Evolutionary conservation across 2,113 vertebrate species (phyloP).

Genomic region (Etheostoma cragini): DNA sequence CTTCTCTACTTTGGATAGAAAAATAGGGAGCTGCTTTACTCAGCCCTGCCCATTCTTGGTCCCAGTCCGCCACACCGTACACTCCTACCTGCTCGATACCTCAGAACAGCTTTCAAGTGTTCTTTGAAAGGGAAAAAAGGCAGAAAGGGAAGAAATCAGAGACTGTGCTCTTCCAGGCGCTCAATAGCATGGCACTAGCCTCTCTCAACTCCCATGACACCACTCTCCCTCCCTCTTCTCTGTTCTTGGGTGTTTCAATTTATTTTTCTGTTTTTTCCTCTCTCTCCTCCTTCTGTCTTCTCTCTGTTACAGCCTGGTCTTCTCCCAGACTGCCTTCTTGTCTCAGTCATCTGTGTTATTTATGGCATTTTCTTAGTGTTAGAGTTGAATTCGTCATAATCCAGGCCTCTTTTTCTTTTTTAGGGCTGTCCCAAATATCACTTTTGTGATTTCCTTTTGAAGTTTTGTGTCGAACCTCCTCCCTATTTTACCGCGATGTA

Average conservation of each 20-base stretch:
- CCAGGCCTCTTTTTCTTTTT: conserved; percentile 14
- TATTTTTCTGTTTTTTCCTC: conserved; percentile 75
- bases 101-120: conserved; percentile 92
- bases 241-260: conserved; percentile 80
- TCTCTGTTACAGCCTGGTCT: conserved; percentile 74
- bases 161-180: conserved; percentile 85
- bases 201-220: conserved; percentile 83
- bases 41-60: conserved; percentile 59
- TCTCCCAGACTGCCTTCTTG: conserved; percentile 82
- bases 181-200: conserved; percentile 84
- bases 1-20: conserved; percentile 66
- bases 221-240: conserved; percentile 75
- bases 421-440: too few relatives aligned
- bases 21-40: conserved; percentile 61
- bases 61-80: conserved; percentile 63
- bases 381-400: conserved; percentile 40
- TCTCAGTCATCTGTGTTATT: conserved; percentile 27
- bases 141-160: conserved; percentile 85
- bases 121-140: conserved; percentile 81
- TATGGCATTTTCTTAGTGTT: conserved; percentile 30
- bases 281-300: conserved; percentile 71
- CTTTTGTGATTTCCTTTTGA: too few relatives aligned
- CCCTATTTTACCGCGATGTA: too few relatives aligned
- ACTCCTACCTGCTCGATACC: conserved; percentile 88
- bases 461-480: too few relatives aligned